phyloP scores from a whole-genome alignment of 2,113 vertebrate species.

The Notarius lentiginosus region DNA sequence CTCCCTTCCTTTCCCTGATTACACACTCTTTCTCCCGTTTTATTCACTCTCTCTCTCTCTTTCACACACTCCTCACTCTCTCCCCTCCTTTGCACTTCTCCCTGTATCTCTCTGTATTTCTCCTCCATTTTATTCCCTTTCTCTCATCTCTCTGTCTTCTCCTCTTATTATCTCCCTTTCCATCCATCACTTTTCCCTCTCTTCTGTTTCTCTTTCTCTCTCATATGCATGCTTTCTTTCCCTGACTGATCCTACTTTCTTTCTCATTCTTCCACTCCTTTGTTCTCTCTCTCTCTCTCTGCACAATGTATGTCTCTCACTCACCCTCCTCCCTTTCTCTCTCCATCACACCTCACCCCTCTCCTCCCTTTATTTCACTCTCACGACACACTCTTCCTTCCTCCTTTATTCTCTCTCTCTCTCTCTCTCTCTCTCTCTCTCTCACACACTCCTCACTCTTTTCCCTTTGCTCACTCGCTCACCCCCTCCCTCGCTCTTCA shows the following conservation, averaged over 20 bases:
- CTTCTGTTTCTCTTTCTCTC: constrained; percentile 7
- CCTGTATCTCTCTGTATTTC: constrained; percentile 16
- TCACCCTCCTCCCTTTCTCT: background rate
- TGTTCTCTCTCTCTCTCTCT: background rate
- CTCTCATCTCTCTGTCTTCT: constrained; percentile 41
- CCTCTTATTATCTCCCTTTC: constrained; percentile 9
- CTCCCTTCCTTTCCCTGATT: constrained; percentile 9
- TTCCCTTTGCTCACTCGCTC: constrained; percentile 27
- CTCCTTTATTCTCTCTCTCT: constrained; percentile 2
- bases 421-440: constrained; percentile 29
- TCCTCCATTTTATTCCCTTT: constrained; percentile 24
- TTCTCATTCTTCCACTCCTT: constrained; percentile 16
- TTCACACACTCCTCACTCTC: background rate
- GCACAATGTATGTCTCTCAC: background rate
- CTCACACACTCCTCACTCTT: constrained; percentile 21
- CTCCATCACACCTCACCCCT: constrained; percentile 15
- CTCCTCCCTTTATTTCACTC: constrained; percentile 16
- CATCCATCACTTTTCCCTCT: background rate
- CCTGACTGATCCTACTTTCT: constrained; percentile 3
- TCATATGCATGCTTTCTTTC: constrained; percentile 12
- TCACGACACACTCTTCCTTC: constrained; percentile 16
- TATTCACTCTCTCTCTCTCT: constrained; percentile 16
- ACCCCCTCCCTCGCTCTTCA: constrained; percentile 62
- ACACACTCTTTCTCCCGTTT: constrained; percentile 58
- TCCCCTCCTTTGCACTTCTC: constrained; percentile 15